These are phyloP conservation scores for Istiophorus platypterus DNA, from an alignment of 2,113 vertebrate species.

Conservation along the genomic window DNA sequence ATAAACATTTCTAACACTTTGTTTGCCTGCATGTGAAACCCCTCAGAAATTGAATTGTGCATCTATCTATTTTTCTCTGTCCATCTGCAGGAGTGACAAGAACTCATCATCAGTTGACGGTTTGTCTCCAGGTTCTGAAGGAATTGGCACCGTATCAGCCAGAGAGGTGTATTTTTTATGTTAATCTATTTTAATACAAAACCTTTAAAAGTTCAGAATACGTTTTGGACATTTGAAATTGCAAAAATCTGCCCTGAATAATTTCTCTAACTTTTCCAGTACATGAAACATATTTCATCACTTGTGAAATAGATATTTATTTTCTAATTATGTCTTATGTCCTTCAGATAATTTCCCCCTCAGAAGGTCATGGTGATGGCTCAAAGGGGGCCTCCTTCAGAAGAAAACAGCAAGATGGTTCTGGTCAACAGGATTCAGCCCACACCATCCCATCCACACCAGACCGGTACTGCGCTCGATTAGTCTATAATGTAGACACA, in stretches of 20 bases:
- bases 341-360: conserved; percentile 45
- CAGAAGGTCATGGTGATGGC: conserved; percentile 42
- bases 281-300: background rate
- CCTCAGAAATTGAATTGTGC: background rate
- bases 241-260: background rate
- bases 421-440: conserved; percentile 64
- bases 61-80: background rate
- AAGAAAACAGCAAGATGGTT: conserved; percentile 80
- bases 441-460: conserved; percentile 79
- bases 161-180: conserved; percentile 71
- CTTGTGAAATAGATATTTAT: background rate
- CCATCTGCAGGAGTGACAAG: conserved; percentile 64
- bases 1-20: background rate
- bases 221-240: background rate
- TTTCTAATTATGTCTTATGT: background rate
- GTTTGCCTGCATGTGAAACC: background rate
- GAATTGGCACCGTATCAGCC: conserved; percentile 37
- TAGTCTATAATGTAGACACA: background rate
- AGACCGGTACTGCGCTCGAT: conserved; percentile 86
- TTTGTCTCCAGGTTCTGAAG: conserved; percentile 68
- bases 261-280: background rate
- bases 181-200: background rate
- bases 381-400: conserved; percentile 81
- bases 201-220: background rate
- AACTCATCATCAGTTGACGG: conserved; percentile 75